Evolutionary conservation across 2,797 vertebrate genomes (phyloP), one percentile per base, ranked within the genome.

Genomic region (Pelochelys cantorii): DNA sequence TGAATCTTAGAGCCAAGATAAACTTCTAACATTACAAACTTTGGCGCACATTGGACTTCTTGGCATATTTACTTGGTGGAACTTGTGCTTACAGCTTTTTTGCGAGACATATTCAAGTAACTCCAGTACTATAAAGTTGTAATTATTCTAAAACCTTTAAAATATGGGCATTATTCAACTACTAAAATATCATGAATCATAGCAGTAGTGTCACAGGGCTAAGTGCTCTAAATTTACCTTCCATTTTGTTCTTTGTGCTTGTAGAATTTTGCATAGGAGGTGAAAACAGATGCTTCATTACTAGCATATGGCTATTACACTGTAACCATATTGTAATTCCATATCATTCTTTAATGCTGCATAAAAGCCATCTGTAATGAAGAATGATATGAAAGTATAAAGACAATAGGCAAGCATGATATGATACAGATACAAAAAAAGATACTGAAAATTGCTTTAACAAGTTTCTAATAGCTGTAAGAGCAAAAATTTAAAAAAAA

Each of bases 351-450:
- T 29, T 56, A 56, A 55, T n/a, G 37, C 82, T 81, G 75, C 78
- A 90, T 87, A 90, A 89, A 92, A 87, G 81, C 42, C 79, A 48
- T 65, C 48, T n/a, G 79, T 79, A 86, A 57, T 79, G 87, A 85
- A 81, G 79, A 79, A 75, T 11, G 65, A 57, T 89, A 53, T 12
- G 14, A 48, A 11, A 59, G 10, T 27, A 75, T 88, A n/a, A 59
- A 71, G 85, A 93, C 11, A 85, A 74, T 6, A 92, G 62, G 57
- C 34, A 81, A 83, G 68, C 2, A 1, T 29, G 82, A 25, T 17
- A 34, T 37, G 52, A 83, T 27, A 48, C 52, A 62, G 75, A 74
- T 52, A 5, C 75, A 23, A 54, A 87, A 87, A 48, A 60, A 29
- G 1, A 22, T 13, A 13, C 27, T 84, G 23, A 55, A 37, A 62